Evolutionary conservation across 1,140 invertebrate species (phyloP), one percentile per base, ranked within the genome.

Genomic region (Holotrichia oblita): DNA sequence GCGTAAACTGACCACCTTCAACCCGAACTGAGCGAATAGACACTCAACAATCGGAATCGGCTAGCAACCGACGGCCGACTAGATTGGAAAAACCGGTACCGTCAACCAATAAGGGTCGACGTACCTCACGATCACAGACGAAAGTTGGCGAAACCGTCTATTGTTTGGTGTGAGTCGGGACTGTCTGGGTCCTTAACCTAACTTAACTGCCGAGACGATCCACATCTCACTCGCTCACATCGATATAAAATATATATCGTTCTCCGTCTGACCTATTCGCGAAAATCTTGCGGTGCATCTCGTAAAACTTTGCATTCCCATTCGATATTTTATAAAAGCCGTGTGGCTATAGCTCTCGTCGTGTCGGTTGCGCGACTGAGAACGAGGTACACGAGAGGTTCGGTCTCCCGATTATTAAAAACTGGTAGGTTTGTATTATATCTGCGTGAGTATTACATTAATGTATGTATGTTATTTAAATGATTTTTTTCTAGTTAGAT

Each of bases 141-240:
- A 78, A 69, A 10, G 24, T 22, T 12, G 40, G 59, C 79, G 79
- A 80, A 61, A 61, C 12, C 41, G 48, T n/a, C 42, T 69, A 77
- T 82, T 82, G 74, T 77, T 74, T 44, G 76, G 84, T 83, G n/a
- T n/a, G 81, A 84, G 83, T 79, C 78, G 80, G 82, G 81, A 77
- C 81, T 82, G 85, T 86, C 85, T 86, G 85, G 85, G 85, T 86
- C 85, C 84, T 86, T 86, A 85, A 86, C 85, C 85, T 83, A 85
- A 85, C 84, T 83, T 84, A 85, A 85, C 83, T 82, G 82, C 84
- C 81, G 81, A 81, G 84, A 86, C 84, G 75, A 1, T n/a, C 14
- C 20, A 20, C 42, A 22, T 48, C 44, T 76, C 75, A 10, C 17
- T 76, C 61, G 20, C 20, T 20, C 61, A 1, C 6, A 2, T 3